Evolutionary conservation across 2,888 invertebrate species (phyloP).

Genomic region (Rutpela maculata): DNA sequence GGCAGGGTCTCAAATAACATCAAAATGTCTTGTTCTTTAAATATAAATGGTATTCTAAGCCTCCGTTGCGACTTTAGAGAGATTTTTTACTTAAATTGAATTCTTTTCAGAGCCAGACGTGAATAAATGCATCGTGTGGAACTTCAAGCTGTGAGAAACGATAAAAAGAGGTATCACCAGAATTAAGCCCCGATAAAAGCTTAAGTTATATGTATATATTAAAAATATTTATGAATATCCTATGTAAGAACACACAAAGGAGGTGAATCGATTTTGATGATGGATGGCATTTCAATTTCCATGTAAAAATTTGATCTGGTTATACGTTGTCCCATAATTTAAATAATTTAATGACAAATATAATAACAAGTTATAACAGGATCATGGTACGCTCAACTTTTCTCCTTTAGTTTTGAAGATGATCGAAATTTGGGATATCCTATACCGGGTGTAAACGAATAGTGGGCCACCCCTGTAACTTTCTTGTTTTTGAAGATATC

Average conservation of each 20-base stretch:
- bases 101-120: neutral
- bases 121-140: conserved; percentile 7
- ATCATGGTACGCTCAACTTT: too few relatives aligned
- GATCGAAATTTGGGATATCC: too few relatives aligned
- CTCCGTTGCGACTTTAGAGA: neutral
- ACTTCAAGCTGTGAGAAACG: neutral
- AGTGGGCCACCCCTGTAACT: too few relatives aligned
- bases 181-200: neutral
- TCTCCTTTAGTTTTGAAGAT: too few relatives aligned
- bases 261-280: too few relatives aligned
- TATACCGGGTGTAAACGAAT: too few relatives aligned
- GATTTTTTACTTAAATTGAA: neutral
- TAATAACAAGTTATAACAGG: too few relatives aligned
- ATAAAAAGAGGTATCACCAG: neutral
- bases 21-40: neutral
- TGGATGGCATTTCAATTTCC: too few relatives aligned
- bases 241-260: neutral
- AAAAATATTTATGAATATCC: neutral
- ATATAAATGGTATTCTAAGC: conserved; percentile 7
- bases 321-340: too few relatives aligned
- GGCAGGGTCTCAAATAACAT: neutral
- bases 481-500: too few relatives aligned
- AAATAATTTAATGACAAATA: too few relatives aligned
- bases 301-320: too few relatives aligned
- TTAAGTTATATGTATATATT: neutral